These are phyloP conservation scores for Sebastes kiyomatsui DNA, from an alignment of 2,797 vertebrate species.

Conservation along the genomic window DNA sequence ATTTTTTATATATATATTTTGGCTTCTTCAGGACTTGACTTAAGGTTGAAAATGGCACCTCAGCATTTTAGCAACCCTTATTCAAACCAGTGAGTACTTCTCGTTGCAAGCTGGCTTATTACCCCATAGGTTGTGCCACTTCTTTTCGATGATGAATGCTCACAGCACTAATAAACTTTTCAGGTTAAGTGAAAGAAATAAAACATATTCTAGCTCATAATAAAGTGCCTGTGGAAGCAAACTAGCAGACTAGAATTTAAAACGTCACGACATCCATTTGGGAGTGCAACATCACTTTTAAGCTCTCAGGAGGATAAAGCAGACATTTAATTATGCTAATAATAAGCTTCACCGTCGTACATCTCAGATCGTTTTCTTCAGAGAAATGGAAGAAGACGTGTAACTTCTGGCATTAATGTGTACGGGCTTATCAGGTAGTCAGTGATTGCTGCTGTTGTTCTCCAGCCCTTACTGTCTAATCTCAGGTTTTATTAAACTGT, in stretches of 20 bases:
- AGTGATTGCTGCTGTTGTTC: background rate
- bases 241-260: background rate
- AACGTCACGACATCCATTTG: constrained; percentile 14
- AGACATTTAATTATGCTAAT: constrained; percentile 10
- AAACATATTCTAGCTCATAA: background rate
- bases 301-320: constrained; percentile 25
- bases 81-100: background rate
- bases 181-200: constrained; percentile 14
- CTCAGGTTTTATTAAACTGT: constrained; percentile 48
- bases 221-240: constrained; percentile 43
- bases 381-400: background rate
- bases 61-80: background rate
- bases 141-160: background rate
- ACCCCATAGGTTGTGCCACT: background rate
- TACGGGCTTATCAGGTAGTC: constrained; percentile 1
- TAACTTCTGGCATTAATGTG: background rate
- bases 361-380: background rate
- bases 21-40: background rate
- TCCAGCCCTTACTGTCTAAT: constrained; percentile 1
- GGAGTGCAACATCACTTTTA: constrained; percentile 5
- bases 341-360: background rate
- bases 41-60: background rate
- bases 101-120: background rate
- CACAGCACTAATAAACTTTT: background rate
- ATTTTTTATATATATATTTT: background rate